Percentiles rank a stretch among this genome's conserved stretches.
Evolutionary conservation across 2,797 vertebrate genomes (phyloP).

Genomic region (Enteromius anoplus): DNA sequence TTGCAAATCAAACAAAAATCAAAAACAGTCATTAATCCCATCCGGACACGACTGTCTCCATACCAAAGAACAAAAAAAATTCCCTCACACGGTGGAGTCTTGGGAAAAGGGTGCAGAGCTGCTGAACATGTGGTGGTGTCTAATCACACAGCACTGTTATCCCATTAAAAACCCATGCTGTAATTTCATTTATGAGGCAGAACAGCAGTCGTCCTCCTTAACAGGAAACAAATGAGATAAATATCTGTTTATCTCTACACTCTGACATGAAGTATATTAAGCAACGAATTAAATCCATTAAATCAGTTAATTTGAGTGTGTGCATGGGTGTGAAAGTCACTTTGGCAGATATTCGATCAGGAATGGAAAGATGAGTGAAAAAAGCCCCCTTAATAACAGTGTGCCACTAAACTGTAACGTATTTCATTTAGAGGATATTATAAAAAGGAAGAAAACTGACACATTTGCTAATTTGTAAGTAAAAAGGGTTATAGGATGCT

Average conservation of each 20-base stretch:
- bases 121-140: constrained; percentile 49
- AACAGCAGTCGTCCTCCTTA: constrained; percentile 55
- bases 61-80: neutral
- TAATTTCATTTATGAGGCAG: constrained; percentile 60
- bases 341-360: constrained; percentile 12
- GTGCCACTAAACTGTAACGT: neutral
- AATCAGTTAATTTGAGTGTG: constrained; percentile 18
- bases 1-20: constrained; percentile 5
- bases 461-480: neutral
- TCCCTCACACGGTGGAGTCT: constrained; percentile 16
- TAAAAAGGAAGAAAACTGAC: neutral
- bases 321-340: constrained; percentile 20
- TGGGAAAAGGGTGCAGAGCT: constrained; percentile 44
- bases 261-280: constrained; percentile 51
- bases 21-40: constrained; percentile 8
- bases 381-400: neutral
- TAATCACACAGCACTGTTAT: constrained; percentile 54
- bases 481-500: neutral
- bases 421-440: neutral
- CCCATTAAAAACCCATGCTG: constrained; percentile 54
- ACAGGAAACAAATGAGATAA: constrained; percentile 61
- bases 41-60: neutral
- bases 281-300: constrained; percentile 44
- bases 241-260: constrained; percentile 45
- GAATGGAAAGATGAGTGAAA: neutral